Evolutionary conservation across 2,888 invertebrate genomes (phyloP).

Genomic region (Agrochola lota): DNA sequence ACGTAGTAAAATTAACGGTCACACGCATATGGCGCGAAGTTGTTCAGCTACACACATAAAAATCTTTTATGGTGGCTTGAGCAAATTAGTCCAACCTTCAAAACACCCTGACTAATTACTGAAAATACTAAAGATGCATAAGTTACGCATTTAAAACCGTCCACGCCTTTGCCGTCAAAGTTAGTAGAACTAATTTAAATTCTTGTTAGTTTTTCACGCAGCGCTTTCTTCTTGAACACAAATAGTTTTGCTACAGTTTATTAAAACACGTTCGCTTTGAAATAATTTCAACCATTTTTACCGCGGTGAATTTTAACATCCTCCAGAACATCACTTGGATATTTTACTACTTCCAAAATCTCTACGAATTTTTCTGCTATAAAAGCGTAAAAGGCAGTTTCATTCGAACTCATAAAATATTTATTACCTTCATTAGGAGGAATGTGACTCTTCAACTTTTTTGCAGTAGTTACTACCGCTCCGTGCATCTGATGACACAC

Average conservation of each 20-base stretch:
- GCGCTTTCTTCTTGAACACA: constrained; percentile 39
- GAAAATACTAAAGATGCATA: constrained; percentile 52
- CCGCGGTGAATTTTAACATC: constrained; percentile 19
- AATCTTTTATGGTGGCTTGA: constrained; percentile 50
- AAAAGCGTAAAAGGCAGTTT: constrained; percentile 29
- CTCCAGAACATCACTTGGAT: constrained; percentile 1
- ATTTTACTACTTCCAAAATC: constrained; percentile 11
- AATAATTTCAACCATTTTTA: constrained; percentile 16
- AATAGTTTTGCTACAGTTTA: constrained; percentile 43
- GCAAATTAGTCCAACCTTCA: constrained; percentile 51
- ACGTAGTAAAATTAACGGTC: constrained; percentile 51
- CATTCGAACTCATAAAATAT: constrained; percentile 48
- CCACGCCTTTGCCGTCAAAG: constrained; percentile 27
- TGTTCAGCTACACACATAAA: constrained; percentile 50
- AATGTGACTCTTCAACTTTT: constrained; percentile 35
- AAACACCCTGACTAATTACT: constrained; percentile 61
- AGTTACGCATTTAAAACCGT: constrained; percentile 42
- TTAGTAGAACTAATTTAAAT: constrained; percentile 41
- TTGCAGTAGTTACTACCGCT: constrained; percentile 12
- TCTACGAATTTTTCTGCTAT: constrained; percentile 19
- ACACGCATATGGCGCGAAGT: constrained; percentile 54
- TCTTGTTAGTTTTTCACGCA: constrained; percentile 38
- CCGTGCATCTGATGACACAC: constrained; percentile 53
- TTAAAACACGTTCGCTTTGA: constrained; percentile 26
- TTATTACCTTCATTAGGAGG: constrained; percentile 52